Percentiles rank a stretch among this genome's conserved stretches.
These are phyloP conservation scores for Ursus arctos DNA, from an alignment of 2,113 vertebrate species.

Conservation along the genomic window DNA sequence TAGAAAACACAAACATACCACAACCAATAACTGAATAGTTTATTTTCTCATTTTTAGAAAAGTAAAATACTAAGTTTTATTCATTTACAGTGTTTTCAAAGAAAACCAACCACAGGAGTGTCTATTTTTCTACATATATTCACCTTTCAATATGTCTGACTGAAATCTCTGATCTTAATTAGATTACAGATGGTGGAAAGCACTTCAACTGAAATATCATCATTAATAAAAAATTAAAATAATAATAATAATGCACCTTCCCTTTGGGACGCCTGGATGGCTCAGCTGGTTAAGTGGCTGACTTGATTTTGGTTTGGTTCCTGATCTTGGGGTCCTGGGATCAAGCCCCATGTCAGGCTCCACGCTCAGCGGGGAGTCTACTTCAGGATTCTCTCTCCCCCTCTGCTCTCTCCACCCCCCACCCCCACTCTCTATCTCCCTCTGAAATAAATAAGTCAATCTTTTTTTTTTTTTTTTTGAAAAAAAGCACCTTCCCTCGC, in stretches of 20 bases:
- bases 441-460: not conserved
- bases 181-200: not conserved
- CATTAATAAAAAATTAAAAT: slow-evolving; percentile 15
- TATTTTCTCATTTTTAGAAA: slow-evolving; percentile 20
- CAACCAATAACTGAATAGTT: not conserved
- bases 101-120: not conserved
- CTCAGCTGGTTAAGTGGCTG: not conserved
- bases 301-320: not conserved
- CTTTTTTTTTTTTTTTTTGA: not conserved
- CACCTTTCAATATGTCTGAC: slow-evolving; percentile 47
- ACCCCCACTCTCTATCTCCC: not conserved
- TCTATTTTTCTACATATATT: not conserved
- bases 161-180: slow-evolving; percentile 45
- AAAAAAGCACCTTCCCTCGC: not conserved
- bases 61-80: slow-evolving; percentile 2
- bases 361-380: not conserved
- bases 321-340: not conserved
- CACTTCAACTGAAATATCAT: not conserved
- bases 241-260: slow-evolving; percentile 27
- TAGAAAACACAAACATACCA: slow-evolving; percentile 35
- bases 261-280: not conserved
- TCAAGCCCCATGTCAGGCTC: not conserved
- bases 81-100: slow-evolving; percentile 36
- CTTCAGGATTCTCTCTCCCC: not conserved
- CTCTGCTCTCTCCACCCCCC: not conserved